Evolutionary conservation across 1,140 invertebrate species (phyloP).

Genomic region (Drosophila suzukii): DNA sequence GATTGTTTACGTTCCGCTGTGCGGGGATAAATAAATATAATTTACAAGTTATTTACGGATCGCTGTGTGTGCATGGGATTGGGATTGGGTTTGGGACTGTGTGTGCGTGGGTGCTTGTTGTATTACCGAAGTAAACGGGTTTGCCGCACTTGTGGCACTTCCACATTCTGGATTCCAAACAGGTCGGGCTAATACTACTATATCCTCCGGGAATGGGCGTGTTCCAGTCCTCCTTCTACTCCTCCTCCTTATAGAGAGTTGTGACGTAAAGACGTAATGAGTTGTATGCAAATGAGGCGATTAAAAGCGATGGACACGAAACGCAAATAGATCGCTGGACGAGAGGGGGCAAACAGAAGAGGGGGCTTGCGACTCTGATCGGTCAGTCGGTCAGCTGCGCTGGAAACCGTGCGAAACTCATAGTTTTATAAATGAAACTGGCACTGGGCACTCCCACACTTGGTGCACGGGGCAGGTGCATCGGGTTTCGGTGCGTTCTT

Average conservation of each 20-base stretch:
- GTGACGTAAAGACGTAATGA: constrained; percentile 36
- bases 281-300: constrained; percentile 61
- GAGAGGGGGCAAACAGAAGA: constrained; percentile 74
- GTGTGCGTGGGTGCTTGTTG: constrained; percentile 30
- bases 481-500: constrained; percentile 44
- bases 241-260: constrained; percentile 7
- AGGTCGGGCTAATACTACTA: constrained; percentile 46
- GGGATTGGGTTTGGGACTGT: constrained; percentile 1
- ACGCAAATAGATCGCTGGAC: constrained; percentile 69
- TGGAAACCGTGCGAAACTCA: constrained; percentile 33
- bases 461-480: constrained; percentile 30
- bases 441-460: constrained; percentile 24
- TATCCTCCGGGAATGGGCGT: constrained; percentile 35
- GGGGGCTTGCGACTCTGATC: constrained; percentile 35
- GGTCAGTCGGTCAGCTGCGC: constrained; percentile 39
- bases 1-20: constrained; percentile 96
- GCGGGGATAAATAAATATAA: constrained; percentile 69
- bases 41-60: constrained; percentile 69
- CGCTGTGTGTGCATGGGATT: constrained; percentile 15
- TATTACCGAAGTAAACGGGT: constrained; percentile 92
- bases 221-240: constrained; percentile 2
- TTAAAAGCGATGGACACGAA: constrained; percentile 51
- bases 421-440: constrained; percentile 63
- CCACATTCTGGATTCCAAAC: constrained; percentile 87
- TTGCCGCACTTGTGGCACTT: constrained; percentile 95